Percentiles rank a stretch among this genome's conserved stretches.
Conservation (phyloP, 2,888 invertebrate species). For the Hirtodrosophila alboralis region DNA sequence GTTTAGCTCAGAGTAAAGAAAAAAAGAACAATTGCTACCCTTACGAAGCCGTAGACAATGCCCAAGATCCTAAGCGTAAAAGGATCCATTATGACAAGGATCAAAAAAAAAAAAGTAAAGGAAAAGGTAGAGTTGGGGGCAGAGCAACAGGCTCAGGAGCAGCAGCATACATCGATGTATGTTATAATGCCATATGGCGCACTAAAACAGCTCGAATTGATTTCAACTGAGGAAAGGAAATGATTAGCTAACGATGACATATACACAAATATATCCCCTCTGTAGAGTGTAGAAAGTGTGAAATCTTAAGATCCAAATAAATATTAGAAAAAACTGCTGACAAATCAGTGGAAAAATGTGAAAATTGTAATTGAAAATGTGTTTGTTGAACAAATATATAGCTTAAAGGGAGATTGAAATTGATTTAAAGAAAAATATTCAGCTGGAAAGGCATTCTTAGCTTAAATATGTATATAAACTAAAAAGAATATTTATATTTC, state of each 20-base stretch:
- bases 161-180: slow-evolving; percentile 3
- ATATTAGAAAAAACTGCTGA: slow-evolving; percentile 5
- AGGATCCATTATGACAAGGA: slow-evolving; percentile 56
- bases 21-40: slow-evolving; percentile 63
- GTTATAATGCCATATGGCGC: slow-evolving; percentile 48
- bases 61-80: slow-evolving; percentile 58
- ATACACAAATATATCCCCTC: slow-evolving; percentile 8
- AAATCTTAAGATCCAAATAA: slow-evolving; percentile 5
- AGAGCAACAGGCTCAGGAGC: slow-evolving; percentile 1
- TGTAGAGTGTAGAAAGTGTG: slow-evolving; percentile 16
- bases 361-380: background rate
- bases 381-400: no score
- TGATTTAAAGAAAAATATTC: no score
- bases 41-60: slow-evolving; percentile 48
- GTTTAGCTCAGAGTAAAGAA: slow-evolving; percentile 28
- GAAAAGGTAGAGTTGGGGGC: background rate
- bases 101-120: slow-evolving; percentile 10
- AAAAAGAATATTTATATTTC: no score
- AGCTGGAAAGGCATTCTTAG: background rate
- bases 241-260: slow-evolving; percentile 71
- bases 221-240: slow-evolving; percentile 33
- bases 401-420: no score
- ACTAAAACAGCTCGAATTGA: slow-evolving; percentile 17
- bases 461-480: no score
- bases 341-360: slow-evolving; percentile 1